Base-by-base conservation (phyloP, 53 echinoderm and acorn worm genomes). In the Astropecten irregularis region DNA sequence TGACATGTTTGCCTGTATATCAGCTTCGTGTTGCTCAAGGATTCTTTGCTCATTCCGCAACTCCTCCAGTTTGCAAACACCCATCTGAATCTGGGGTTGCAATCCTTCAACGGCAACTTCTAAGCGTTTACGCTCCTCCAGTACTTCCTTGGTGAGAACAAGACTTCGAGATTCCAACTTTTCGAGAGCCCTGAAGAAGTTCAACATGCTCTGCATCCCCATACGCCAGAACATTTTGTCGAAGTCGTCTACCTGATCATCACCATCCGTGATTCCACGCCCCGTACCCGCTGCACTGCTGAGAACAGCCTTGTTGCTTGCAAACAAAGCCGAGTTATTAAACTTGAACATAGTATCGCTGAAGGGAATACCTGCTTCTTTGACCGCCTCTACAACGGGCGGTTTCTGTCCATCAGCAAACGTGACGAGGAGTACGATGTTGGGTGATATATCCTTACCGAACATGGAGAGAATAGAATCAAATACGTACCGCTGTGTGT, bases 271-370 rank as follows among this genome's bases (percentile, higher is more conserved):
- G 26, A 29, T 49, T 7, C 48, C 30, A 30, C 13, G 28, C 3
- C 18, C 42, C 49, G 4, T 4, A 0, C 15, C 32, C 4, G 30
- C 69, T 2, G 22, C 9, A 2, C 31, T 66, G 20, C 38, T 21
- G 40, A 20, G 38, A 23, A 19, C 16, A 15, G 15, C 16, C 18
- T 16, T 7, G n/a, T 84, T 81, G 8, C 37, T 56, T 3, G 86
- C 90, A 82, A 87, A 86, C 62, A 90, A 27, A 36, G 90, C 90
- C 4, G 90, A 86, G 65, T 90, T 90, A 32, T 90, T 90, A 71
- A 90, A 90, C 23, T 90, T 90, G 61, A 90, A 86, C 51, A 76
- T 64, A 57, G 40, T 77, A 13, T 85, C 30, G 1, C 39, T 70
- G 72, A 57, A 86, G 19, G 90, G 90, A 26, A 90, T 59, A 3